Evolutionary conservation across 2,113 vertebrate genomes (phyloP).

Genomic region (Poeciliopsis occidentalis): DNA sequence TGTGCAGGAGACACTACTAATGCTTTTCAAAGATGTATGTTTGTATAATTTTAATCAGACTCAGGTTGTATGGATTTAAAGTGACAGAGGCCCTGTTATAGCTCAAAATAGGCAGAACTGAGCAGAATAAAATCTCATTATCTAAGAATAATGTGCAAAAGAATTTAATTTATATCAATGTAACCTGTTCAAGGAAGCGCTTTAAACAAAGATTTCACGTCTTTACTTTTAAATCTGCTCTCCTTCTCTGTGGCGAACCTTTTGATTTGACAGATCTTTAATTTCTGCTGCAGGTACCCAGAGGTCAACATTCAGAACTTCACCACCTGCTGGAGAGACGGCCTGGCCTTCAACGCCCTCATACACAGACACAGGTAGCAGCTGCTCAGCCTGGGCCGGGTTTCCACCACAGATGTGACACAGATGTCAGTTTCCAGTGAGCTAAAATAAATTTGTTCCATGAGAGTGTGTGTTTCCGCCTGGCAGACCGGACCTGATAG

Average conservation of each 20-base stretch:
- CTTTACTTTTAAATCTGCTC: neutral
- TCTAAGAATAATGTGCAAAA: neutral
- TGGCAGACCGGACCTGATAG: slow-evolving; percentile 89
- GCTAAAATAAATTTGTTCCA: no score
- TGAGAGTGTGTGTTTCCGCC: neutral
- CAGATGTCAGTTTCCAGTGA: no score
- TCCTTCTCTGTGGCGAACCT: neutral
- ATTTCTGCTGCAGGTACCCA: slow-evolving; percentile 82
- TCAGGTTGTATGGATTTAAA: no score
- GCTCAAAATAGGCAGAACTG: no score
- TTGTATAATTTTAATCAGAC: no score
- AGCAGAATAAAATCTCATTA: no score
- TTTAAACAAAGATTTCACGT: neutral
- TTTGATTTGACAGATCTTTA: neutral
- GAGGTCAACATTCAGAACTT: slow-evolving; percentile 97
- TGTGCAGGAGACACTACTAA: no score
- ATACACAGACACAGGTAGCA: slow-evolving; percentile 92
- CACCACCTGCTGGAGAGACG: slow-evolving; percentile 95
- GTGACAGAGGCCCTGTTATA: no score
- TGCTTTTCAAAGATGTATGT: no score
- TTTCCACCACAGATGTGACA: no score
- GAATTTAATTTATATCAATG: neutral
- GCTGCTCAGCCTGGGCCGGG: no score
- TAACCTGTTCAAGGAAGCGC: no score
- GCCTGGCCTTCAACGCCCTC: slow-evolving; percentile 94